Conservation (phyloP, 2,888 invertebrate genomes). For the Chaetogeoica ovagalla region DNA sequence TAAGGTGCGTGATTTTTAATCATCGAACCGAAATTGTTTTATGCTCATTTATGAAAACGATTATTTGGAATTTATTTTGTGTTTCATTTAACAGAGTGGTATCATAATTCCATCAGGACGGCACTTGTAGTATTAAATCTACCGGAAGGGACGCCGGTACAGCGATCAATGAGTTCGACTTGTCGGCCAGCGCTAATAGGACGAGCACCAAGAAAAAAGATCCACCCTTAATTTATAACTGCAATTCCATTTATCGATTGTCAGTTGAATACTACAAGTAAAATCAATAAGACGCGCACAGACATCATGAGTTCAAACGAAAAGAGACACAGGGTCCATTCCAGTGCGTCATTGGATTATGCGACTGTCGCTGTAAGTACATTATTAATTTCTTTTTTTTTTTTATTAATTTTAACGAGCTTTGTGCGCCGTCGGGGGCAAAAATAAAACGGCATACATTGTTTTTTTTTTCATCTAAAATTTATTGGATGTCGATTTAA, state of each 20-base stretch:
- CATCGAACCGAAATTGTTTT: too few species aligned
- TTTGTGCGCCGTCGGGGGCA: too few species aligned
- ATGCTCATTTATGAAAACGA: neutral
- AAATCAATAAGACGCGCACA: neutral
- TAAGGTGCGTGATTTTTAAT: too few species aligned
- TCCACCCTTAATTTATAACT: neutral
- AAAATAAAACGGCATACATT: too few species aligned
- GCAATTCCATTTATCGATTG: neutral
- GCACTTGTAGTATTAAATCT: conserved; percentile 10
- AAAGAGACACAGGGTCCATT: conserved; percentile 1
- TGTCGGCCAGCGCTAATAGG: conserved; percentile 50
- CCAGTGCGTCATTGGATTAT: conserved; percentile 20
- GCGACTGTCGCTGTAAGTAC: conserved; percentile 20
- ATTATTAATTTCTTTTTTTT: conserved; percentile 3
- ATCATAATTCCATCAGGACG: conserved; percentile 33
- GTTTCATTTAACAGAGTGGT: conserved; percentile 8
- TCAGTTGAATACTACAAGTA: neutral
- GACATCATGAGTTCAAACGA: conserved; percentile 23
- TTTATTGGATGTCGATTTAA: too few species aligned
- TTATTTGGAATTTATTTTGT: neutral
- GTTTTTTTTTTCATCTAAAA: too few species aligned
- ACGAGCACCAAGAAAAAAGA: conserved; percentile 54
- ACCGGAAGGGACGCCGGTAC: conserved; percentile 50
- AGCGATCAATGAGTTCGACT: conserved; percentile 37
- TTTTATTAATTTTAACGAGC: neutral